A percentile compares a stretch with the other conserved stretches of the same genome.
These are phyloP conservation scores for Ephydatia muelleri DNA, from an alignment of 37 sponge, comb jelly and placozoan species.

Conservation along the genomic window DNA sequence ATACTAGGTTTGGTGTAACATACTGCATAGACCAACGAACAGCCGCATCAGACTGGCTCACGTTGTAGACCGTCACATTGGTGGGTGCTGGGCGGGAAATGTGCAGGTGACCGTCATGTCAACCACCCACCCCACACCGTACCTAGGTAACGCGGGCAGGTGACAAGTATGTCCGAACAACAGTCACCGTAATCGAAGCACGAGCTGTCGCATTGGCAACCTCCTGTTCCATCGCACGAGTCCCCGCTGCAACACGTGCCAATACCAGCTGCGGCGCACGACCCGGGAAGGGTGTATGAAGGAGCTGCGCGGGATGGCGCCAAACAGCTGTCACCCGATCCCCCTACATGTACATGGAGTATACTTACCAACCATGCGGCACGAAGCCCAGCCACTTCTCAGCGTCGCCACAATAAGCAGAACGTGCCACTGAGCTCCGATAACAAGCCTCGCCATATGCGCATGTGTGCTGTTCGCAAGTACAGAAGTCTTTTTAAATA, in stretches of 20 bases:
- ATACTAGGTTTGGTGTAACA: neutral
- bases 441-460: neutral
- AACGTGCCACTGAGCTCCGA: neutral
- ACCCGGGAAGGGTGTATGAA: constrained; percentile 6
- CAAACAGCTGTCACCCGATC: neutral
- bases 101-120: neutral
- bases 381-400: neutral
- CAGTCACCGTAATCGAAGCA: constrained; percentile 48
- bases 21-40: neutral
- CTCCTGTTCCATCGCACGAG: neutral
- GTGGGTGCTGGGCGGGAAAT: neutral
- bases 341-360: neutral
- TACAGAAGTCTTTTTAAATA: too few relatives aligned
- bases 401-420: neutral
- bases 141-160: constrained; percentile 23
- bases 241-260: constrained; percentile 25
- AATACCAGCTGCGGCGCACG: constrained; percentile 36
- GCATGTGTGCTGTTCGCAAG: neutral
- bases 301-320: neutral
- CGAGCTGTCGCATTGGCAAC: constrained; percentile 49
- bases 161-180: constrained; percentile 26
- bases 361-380: neutral
- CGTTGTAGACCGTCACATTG: neutral
- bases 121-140: too few relatives aligned
- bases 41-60: neutral